Base-by-base conservation (phyloP, 2,888 invertebrate species). In the Crossocerus cetratus region DNA sequence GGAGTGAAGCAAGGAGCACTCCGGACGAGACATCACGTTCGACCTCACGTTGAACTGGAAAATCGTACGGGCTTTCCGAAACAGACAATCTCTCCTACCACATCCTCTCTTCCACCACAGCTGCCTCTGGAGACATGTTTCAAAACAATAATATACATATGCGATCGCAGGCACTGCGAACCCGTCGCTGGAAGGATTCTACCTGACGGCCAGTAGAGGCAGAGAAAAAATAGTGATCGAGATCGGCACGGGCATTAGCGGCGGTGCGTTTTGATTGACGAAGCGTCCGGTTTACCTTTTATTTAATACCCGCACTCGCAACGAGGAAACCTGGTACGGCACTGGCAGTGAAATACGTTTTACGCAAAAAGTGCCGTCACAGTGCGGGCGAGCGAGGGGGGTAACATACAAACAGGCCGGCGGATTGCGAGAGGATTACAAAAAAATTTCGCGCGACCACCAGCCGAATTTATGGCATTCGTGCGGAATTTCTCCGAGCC, bases 1-100 rank as follows among this genome's bases (percentile, higher is more conserved):
- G 69, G 67, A 70, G 73, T 66, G 72, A 65, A 70, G 56, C 68
- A 60, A 65, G 23, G 70, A 68, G 61, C 44, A 76, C 72, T 65
- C 21, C 63, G 62, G 71, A 67, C 74, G 74, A 84, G 78, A 82
- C 76, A 78, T 82, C 82, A 82, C 80, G 80, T 80, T 73, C 80
- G 76, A 80, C 75, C 82, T 75, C 66, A 61, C 78, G 69, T 82
- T 71, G 72, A 75, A 63, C 66, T 62, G 69, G 73, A 82, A 78
- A 82, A 80, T 80, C 75, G 77, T 78, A 65, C 70, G 62, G 42
- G 63, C 32, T 32, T 65, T 67, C 56, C 76, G 74, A 82, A 77
- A 82, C 77, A 74, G 71, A 71, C 72, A 75, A 81, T 75, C 69
- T 77, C 78, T 69, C 43, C 22, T 60, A 14, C 49, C 49, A 32